phyloP scores from a whole-genome alignment of 2,888 invertebrate species.

The Andrena hattorfiana region DNA sequence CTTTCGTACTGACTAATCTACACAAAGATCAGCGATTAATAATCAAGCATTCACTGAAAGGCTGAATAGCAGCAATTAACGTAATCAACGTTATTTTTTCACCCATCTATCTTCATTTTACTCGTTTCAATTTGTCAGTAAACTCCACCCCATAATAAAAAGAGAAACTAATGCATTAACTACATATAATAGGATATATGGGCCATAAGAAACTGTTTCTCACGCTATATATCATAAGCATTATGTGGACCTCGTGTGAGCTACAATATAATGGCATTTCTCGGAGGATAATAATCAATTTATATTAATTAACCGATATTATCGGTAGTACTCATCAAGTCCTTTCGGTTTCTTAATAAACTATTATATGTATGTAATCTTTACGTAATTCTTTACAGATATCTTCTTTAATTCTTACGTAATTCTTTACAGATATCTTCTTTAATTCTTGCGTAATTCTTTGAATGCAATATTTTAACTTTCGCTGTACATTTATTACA shows the following conservation, averaged over 20 bases:
- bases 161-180: conserved; percentile 30
- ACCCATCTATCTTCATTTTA: conserved; percentile 35
- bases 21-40: background rate
- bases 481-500: background rate
- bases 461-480: background rate
- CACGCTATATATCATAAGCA: conserved; percentile 14
- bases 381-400: background rate
- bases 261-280: background rate
- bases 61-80: conserved; percentile 10
- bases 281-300: background rate
- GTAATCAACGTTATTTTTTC: conserved; percentile 11
- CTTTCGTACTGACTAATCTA: background rate
- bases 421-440: background rate
- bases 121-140: conserved; percentile 17
- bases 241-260: background rate
- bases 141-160: conserved; percentile 17
- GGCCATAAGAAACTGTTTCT: conserved; percentile 20
- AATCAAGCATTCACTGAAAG: background rate
- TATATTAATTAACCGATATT: background rate
- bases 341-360: too few species aligned
- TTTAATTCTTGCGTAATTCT: too few species aligned
- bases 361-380: background rate
- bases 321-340: background rate
- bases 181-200: conserved; percentile 31
- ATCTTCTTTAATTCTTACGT: background rate